Conservation (phyloP, 2,888 invertebrate species). For the Caenorhabditis doughertyi region DNA sequence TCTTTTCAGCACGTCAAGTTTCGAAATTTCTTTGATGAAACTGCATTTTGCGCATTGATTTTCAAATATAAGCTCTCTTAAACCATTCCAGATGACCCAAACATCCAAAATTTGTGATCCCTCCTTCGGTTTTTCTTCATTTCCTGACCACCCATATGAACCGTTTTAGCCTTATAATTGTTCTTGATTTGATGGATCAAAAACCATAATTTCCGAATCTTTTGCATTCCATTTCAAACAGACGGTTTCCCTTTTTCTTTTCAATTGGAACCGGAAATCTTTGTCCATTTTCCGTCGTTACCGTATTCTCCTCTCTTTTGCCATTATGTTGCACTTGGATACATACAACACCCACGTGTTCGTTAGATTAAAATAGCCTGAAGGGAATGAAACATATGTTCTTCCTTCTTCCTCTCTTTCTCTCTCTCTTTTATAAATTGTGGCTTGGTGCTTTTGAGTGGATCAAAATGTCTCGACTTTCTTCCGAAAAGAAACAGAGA, state of each 20-base stretch:
- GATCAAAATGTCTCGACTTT: constrained; percentile 1
- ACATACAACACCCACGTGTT: constrained; percentile 38
- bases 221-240: constrained; percentile 33
- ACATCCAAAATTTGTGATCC: too few species aligned
- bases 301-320: constrained; percentile 21
- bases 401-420: neutral
- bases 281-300: constrained; percentile 20
- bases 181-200: constrained; percentile 7
- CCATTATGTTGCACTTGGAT: constrained; percentile 35
- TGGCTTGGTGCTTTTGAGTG: constrained; percentile 46
- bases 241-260: constrained; percentile 3
- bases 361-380: constrained; percentile 23
- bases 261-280: constrained; percentile 60
- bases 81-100: neutral
- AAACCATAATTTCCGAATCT: constrained; percentile 7
- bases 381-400: constrained; percentile 24
- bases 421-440: neutral
- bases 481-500: neutral
- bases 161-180: neutral
- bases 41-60: too few species aligned
- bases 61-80: too few species aligned
- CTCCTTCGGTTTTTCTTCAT: neutral
- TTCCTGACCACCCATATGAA: neutral
- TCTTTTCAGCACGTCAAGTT: too few species aligned
- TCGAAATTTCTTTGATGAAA: too few species aligned